phyloP scores from a whole-genome alignment of 2,888 invertebrate species.

The Tortrix viridana region DNA sequence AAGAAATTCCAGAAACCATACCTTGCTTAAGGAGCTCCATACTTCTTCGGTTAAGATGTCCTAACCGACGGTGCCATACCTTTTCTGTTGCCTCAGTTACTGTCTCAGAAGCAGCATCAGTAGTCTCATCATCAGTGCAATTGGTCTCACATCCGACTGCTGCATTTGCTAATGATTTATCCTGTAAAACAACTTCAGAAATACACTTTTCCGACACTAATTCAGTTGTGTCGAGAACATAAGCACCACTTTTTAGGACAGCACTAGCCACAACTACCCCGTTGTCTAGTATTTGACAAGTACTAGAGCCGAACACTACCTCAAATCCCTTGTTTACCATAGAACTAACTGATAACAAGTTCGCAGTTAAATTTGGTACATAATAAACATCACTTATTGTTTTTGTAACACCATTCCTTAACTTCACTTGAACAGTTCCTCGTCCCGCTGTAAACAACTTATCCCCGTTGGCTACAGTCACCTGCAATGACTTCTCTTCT shows the following conservation, averaged over 20 bases:
- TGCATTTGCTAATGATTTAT: no score
- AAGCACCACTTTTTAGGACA: neutral
- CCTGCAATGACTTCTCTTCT: neutral
- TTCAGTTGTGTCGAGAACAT: no score
- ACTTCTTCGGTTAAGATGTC: slow-evolving; percentile 1
- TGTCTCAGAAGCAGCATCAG: neutral
- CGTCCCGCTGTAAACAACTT: slow-evolving; percentile 15
- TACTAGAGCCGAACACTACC: neutral
- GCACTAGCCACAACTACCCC: neutral
- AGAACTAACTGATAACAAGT: slow-evolving; percentile 1
- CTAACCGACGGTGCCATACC: slow-evolving; percentile 5
- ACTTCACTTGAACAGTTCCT: slow-evolving; percentile 1
- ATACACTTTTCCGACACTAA: no score
- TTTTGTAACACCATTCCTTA: slow-evolving; percentile 4
- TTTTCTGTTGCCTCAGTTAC: neutral
- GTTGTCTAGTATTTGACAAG: neutral
- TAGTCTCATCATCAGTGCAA: neutral
- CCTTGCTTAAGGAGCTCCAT: slow-evolving; percentile 1
- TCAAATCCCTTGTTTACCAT: neutral
- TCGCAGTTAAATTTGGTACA: neutral
- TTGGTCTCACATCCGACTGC: neutral
- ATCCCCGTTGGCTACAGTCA: slow-evolving; percentile 11
- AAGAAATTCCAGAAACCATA: slow-evolving; percentile 9
- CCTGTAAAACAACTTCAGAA: no score
- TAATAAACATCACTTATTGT: slow-evolving; percentile 27